Base-by-base conservation (phyloP, 2,113 vertebrate genomes). In the Paedocypris sp. region DNA sequence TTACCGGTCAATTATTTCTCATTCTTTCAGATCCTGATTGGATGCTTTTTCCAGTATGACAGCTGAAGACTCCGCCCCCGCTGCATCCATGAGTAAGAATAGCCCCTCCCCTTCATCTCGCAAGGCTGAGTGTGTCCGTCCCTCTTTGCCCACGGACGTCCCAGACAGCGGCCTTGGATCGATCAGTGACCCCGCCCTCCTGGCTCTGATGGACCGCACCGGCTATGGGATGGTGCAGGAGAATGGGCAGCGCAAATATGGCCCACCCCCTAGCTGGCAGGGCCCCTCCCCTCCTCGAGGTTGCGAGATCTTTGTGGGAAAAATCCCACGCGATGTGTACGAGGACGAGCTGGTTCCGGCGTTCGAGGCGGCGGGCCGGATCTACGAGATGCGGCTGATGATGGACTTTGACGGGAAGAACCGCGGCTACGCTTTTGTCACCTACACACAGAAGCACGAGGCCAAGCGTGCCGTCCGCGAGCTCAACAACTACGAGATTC, bases 321-420 rank as follows among this genome's bases (percentile, higher is more conserved):
- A 99, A 81, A 97, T 99, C 70, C 95, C 95, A 0, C 88, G 95
- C 0, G 95, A 98, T 0, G 94, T 99, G 57, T 99, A 98, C 0
- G 95, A 99, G 70, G 94, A 99, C 6, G 94, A 99, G 78, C 81
- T 99, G 0, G 94, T 99, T 31, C 95, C 95, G 0, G 92, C 96
- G 57, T 98, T 99, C 1, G 94, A 98, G 80, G 69, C 87, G 0
- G 90, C 91, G 0, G 95, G 95, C 4, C 88, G 90, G 60, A 96
- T 99, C 83, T 99, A 98, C 0, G 95, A 99, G 83, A 93, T 99
- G 91, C 93, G 95, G 9, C 78, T 99, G 57, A 99, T 99, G 95
- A 98, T 98, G 95, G 95, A 99, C 81, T 99, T 99, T 5, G 95
- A 99, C 0, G 95, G 95, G 36, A 98, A 97, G 80, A 99, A 99